These are phyloP conservation scores for Drosophila eohydei DNA, from an alignment of 2,888 invertebrate species.

Conservation along the genomic window DNA sequence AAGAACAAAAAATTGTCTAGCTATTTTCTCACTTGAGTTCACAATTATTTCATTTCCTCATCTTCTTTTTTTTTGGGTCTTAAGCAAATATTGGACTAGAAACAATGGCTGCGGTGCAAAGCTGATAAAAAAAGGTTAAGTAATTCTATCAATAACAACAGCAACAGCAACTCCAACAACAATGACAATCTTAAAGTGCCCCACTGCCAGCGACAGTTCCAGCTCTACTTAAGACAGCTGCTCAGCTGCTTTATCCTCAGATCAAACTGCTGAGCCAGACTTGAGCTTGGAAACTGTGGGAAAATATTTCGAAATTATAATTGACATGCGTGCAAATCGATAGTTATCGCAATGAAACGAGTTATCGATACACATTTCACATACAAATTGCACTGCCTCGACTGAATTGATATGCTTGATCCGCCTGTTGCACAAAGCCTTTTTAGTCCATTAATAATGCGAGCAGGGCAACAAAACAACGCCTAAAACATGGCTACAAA, in stretches of 20 bases:
- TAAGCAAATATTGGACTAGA: slow-evolving; percentile 3
- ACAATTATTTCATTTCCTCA: slow-evolving; percentile 4
- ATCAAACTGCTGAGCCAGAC: too few species aligned
- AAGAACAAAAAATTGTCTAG: slow-evolving; percentile 13
- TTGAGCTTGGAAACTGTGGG: neutral
- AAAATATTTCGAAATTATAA: neutral
- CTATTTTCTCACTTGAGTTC: slow-evolving; percentile 27
- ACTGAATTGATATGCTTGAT: slow-evolving; percentile 4
- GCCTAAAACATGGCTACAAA: slow-evolving; percentile 14
- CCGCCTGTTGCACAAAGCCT: slow-evolving; percentile 6
- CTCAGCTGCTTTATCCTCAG: too few species aligned
- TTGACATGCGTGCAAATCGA: neutral
- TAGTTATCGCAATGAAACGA: neutral
- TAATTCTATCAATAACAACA: slow-evolving; percentile 25
- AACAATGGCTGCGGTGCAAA: slow-evolving; percentile 7
- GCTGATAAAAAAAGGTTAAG: slow-evolving; percentile 4
- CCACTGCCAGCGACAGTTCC: neutral
- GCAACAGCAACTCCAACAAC: slow-evolving; percentile 5
- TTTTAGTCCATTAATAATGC: slow-evolving; percentile 7
- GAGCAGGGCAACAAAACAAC: neutral
- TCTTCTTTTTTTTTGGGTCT: neutral
- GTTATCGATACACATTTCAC: neutral
- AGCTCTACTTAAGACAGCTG: too few species aligned
- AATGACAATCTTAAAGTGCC: neutral
- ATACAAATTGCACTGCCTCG: neutral